Conservation (phyloP, 2,888 invertebrate genomes). For the Napeogenes sylphis region DNA sequence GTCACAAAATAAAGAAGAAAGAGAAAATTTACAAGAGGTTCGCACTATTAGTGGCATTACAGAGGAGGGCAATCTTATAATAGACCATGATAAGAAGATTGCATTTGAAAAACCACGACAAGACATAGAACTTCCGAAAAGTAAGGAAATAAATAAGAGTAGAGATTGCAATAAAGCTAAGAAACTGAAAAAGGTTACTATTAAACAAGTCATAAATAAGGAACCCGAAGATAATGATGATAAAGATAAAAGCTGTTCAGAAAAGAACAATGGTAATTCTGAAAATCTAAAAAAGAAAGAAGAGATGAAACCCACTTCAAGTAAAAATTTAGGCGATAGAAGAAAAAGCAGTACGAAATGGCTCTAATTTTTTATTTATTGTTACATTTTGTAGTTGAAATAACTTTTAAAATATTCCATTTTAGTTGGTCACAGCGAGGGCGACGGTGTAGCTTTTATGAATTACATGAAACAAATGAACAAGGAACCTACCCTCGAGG, state of each 20-base stretch:
- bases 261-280: constrained; percentile 1
- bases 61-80: constrained; percentile 43
- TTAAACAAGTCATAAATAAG: constrained; percentile 16
- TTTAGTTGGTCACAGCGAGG: constrained; percentile 30
- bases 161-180: constrained; percentile 8
- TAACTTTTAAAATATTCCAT: neutral
- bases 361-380: neutral
- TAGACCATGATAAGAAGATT: constrained; percentile 51
- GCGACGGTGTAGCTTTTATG: constrained; percentile 52
- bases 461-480: constrained; percentile 52
- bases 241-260: constrained; percentile 9
- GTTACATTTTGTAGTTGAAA: neutral
- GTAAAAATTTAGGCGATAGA: neutral
- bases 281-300: constrained; percentile 9
- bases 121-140: neutral
- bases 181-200: constrained; percentile 9
- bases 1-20: constrained; percentile 32
- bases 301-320: neutral
- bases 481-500: constrained; percentile 35
- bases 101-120: constrained; percentile 34
- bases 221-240: constrained; percentile 15
- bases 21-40: constrained; percentile 28
- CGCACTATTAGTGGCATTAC: constrained; percentile 32
- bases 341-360: constrained; percentile 1
- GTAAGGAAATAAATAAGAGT: neutral